A percentile compares a stretch with the other conserved stretches of the same genome.
Conservation (phyloP, 2,113 vertebrate species). For the Leptosomus discolor region DNA sequence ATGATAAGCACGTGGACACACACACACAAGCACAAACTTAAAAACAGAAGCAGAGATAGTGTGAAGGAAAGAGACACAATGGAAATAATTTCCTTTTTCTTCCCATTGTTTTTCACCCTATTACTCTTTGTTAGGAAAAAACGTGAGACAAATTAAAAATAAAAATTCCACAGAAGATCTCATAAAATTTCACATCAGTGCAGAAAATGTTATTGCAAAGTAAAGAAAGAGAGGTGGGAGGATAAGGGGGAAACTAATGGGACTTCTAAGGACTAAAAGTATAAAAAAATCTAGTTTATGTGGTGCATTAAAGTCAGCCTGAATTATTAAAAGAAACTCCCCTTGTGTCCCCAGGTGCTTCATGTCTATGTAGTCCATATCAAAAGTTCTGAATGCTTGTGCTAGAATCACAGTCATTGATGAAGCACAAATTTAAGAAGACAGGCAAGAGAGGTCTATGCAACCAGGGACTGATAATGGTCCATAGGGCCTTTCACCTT, state of each 20-base stretch:
- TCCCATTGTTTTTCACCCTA: neutral
- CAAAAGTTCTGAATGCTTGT: neutral
- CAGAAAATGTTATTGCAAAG: neutral
- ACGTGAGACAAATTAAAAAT: neutral
- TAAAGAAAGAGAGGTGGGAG: neutral
- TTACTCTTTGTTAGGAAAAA: neutral
- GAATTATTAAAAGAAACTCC: neutral
- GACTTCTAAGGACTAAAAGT: neutral
- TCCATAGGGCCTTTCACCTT: neutral
- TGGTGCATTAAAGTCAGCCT: neutral
- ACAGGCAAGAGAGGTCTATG: neutral
- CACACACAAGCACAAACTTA: neutral
- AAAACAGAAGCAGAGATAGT: neutral
- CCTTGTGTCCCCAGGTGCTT: neutral
- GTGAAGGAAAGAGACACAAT: neutral
- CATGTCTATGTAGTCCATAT: neutral
- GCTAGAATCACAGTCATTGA: neutral
- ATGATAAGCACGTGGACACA: neutral
- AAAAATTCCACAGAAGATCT: neutral
- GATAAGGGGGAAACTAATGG: neutral
- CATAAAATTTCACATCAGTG: neutral
- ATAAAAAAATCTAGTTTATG: neutral
- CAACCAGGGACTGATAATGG: neutral
- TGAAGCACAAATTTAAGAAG: constrained; percentile 16
- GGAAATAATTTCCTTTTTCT: neutral